Evolutionary conservation across 2,113 vertebrate genomes (phyloP), one percentile per base, ranked within the genome.

Genomic region (Struthidea cinerea): DNA sequence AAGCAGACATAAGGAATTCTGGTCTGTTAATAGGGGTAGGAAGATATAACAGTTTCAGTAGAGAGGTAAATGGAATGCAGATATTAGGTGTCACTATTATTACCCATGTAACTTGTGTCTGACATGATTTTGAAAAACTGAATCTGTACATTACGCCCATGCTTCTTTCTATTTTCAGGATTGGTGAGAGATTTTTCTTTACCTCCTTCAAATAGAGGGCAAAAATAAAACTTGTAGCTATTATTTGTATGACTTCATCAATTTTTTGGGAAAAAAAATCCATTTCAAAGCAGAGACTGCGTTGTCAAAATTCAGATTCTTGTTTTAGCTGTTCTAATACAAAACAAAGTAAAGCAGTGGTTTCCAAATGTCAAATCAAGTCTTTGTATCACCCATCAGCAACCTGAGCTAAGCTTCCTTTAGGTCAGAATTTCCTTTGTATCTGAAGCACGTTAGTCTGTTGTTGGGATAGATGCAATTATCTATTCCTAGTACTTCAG

Each of bases 341-440:
- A 84, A 84, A 91, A 59, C 0, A 3, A 63, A 84, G 19, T 9
- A 68, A 84, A 71, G 41, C 42, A 49, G 26, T 70, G 21, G 22
- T 75, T 55, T 84, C 23, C 42, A 70, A 80, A 77, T 6, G 6
- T 52, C 65, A 89, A 5, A 86, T 89, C 17, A 59, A 47, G 28
- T 59, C 55, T 78, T 86, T 52, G 13, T 76, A 55, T 44, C 14
- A 3, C 15, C 8, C 28, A 41, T 42, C 53, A 82, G 41, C 1
- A 13, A 64, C 56, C 32, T 52, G 13, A 73, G 22, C 5, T 16
- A 77, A 76, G 18, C 39, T 86, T 85, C 19, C 28, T 84, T 81
- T 78, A 78, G 86, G 47, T 87, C 20, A 80, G 30, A 77, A 74
- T 92, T 89, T 78, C 52, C 52, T 90, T 86, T 86, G 7, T 73